phyloP scores from a whole-genome alignment of 2,113 vertebrate genomes.

The Chelonoidis abingdonii region DNA sequence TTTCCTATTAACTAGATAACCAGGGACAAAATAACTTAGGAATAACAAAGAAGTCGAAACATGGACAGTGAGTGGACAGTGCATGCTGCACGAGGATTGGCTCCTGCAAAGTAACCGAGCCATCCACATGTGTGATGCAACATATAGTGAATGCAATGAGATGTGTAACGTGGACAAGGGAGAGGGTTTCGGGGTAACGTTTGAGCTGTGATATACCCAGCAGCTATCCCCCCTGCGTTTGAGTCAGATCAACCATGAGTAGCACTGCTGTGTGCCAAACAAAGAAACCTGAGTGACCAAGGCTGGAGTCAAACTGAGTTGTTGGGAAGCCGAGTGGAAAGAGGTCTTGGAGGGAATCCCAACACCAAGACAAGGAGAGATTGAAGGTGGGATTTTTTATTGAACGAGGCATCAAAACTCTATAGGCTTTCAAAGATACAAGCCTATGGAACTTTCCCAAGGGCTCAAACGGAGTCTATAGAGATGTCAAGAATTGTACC shows the following conservation, averaged over 20 bases:
- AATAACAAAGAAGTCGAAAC: background rate
- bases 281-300: background rate
- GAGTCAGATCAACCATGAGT: background rate
- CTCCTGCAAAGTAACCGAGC: background rate
- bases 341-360: background rate
- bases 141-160: background rate
- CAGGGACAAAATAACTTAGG: background rate
- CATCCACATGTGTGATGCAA: background rate
- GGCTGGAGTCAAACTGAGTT: background rate
- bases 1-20: background rate
- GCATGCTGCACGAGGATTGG: background rate
- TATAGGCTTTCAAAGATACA: background rate
- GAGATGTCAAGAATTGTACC: no score
- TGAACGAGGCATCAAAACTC: background rate
- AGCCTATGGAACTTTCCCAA: background rate
- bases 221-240: no score
- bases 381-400: background rate
- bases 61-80: no score
- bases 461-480: background rate
- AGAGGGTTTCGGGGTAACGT: background rate
- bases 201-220: background rate
- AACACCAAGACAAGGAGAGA: background rate
- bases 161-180: background rate
- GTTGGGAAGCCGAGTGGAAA: background rate
- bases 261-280: background rate